Base-by-base conservation (phyloP, 2,888 invertebrate genomes). In the Yponomeuta evonymella region DNA sequence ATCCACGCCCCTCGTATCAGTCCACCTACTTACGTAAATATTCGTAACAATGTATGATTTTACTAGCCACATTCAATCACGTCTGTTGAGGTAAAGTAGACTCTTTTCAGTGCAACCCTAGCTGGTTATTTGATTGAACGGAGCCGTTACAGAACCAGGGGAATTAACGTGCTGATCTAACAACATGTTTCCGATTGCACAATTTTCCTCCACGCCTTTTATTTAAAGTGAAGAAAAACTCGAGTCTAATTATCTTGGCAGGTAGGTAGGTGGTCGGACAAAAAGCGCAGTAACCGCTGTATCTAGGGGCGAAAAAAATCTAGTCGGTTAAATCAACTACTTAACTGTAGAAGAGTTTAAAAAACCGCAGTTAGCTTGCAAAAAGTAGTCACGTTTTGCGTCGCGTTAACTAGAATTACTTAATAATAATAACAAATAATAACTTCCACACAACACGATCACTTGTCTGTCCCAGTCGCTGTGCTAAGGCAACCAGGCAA, bases 31-130 rank as follows among this genome's bases (percentile, higher is more conserved):
- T 70, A 67, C 70, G 67, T 70, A 71, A 69, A 63, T 48, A 43
- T 48, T 48, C 58, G 71, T 30, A 70, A 71, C 66, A 66, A 71
- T 67, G 67, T 72, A 70, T 72, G 72, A 70, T 72, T 72, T 72
- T 70, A 69, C 72, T 72, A 63, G 58, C 67, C 15, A 63, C 63
- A 71, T 67, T 71, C 36, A 67, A 71, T 70, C 70, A 70, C 58
- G 63, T 48, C 29, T 29, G 9, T 30, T 67, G 15, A n/a, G 12
- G 48, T 36, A 68, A 68, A 68, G 30, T 51, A 10, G 30, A 12
- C 68, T 68, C 51, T 68, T 48, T 68, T 68, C 29, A 2, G 12
- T 29, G 12, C 23, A 30, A 9, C n/a, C 48, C 23, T 51, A 23
- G 68, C 51, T 30, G 29, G 48, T 11, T 29, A 51, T 51, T 68